Evolutionary conservation across 1,140 invertebrate species (phyloP).

Genomic region (Berghia stephanieae): DNA sequence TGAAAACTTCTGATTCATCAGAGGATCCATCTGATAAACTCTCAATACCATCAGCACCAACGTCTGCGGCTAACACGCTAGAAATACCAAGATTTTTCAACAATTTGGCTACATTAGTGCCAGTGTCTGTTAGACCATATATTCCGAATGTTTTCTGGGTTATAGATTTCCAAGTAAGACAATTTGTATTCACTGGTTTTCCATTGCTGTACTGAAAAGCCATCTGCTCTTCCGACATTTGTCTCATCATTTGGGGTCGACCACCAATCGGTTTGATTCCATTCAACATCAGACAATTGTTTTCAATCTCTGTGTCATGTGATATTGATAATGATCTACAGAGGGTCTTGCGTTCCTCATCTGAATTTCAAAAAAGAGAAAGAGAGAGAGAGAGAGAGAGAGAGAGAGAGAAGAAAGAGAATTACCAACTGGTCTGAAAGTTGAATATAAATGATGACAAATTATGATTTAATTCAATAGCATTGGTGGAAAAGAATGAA

Average conservation of each 20-base stretch:
- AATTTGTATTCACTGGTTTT: slow-evolving; percentile 19
- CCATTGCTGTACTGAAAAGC: slow-evolving; percentile 30
- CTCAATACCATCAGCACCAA: slow-evolving; percentile 73
- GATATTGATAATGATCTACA: no score
- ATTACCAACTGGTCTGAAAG: neutral
- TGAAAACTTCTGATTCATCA: neutral
- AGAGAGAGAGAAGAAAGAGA: neutral
- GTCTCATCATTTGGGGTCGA: neutral
- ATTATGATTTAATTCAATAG: no score
- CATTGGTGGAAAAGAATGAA: no score
- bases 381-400: neutral
- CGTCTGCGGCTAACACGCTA: slow-evolving; percentile 64
- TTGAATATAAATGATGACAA: no score
- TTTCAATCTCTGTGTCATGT: no score
- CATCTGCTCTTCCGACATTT: slow-evolving; percentile 13
- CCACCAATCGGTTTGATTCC: slow-evolving; percentile 3
- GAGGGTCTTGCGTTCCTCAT: no score
- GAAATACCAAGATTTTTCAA: slow-evolving; percentile 73
- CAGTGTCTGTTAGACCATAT: slow-evolving; percentile 81
- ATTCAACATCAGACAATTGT: no score
- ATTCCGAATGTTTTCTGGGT: slow-evolving; percentile 84
- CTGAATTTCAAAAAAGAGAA: neutral
- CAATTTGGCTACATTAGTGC: slow-evolving; percentile 72
- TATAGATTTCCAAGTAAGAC: slow-evolving; percentile 72
- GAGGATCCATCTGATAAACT: neutral